Evolutionary conservation across 2,888 invertebrate species (phyloP).

Genomic region (Drepana falcataria): DNA sequence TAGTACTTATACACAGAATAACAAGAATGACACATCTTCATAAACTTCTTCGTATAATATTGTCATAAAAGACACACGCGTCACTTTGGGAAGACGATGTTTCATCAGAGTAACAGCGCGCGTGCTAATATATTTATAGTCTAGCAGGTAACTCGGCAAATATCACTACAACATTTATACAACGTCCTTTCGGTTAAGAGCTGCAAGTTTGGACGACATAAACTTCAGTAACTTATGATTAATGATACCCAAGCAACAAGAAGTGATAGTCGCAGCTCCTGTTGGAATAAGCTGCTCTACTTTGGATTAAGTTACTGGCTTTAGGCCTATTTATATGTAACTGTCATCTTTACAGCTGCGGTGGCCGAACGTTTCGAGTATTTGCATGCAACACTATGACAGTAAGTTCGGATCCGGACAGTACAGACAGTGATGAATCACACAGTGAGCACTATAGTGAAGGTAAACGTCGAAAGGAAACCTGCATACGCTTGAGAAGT

Average conservation of each 20-base stretch:
- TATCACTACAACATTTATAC: conserved; percentile 52
- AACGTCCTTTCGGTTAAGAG: conserved; percentile 40
- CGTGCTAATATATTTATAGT: conserved; percentile 50
- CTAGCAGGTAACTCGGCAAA: conserved; percentile 41
- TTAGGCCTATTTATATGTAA: conserved; percentile 1
- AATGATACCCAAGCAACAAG: conserved; percentile 36
- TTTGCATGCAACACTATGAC: too few species aligned
- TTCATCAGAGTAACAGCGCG: conserved; percentile 40
- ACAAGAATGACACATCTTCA: too few species aligned
- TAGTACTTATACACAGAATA: too few species aligned
- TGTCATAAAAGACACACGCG: neutral
- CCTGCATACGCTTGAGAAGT: too few species aligned
- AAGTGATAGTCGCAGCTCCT: conserved; percentile 20
- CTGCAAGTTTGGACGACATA: conserved; percentile 38
- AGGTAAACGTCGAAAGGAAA: too few species aligned
- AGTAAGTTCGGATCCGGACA: too few species aligned
- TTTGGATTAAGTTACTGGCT: conserved; percentile 2
- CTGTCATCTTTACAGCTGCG: neutral
- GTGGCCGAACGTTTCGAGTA: too few species aligned
- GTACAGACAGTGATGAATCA: too few species aligned
- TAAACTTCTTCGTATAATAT: neutral
- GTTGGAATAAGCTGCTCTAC: conserved; percentile 12
- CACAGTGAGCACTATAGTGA: too few species aligned
- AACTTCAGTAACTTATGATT: conserved; percentile 50
- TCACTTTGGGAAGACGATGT: conserved; percentile 20